These are phyloP conservation scores for Xyrichtys novacula DNA, from an alignment of 2,797 vertebrate genomes.

Conservation along the genomic window DNA sequence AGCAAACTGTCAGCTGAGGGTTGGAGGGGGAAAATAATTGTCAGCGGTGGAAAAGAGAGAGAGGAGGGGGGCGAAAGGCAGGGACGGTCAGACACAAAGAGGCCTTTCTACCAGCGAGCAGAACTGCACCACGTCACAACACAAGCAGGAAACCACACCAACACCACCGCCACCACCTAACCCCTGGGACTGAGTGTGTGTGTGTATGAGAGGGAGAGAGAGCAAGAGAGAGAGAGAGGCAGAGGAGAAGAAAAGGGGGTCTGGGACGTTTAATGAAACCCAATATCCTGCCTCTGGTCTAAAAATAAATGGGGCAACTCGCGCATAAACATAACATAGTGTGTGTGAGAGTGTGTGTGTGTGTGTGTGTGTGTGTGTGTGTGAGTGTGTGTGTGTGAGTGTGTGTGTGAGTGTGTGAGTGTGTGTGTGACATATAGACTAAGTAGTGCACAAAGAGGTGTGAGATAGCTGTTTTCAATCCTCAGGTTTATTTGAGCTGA, in stretches of 20 bases:
- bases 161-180: constrained; percentile 55
- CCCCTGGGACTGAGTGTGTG: constrained; percentile 48
- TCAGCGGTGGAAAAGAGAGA: constrained; percentile 67
- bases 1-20: constrained; percentile 64
- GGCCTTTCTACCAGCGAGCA: constrained; percentile 69
- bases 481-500: constrained; percentile 61
- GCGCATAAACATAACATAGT: constrained; percentile 65
- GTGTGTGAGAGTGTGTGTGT: constrained; percentile 15
- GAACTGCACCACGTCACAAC: constrained; percentile 79
- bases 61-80: constrained; percentile 47
- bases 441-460: constrained; percentile 22
- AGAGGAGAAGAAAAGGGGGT: constrained; percentile 43
- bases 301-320: constrained; percentile 82
- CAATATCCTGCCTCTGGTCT: constrained; percentile 76
- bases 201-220: background rate
- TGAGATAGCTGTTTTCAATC: constrained; percentile 38
- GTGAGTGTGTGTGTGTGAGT: background rate
- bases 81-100: constrained; percentile 73
- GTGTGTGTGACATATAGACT: constrained; percentile 29
- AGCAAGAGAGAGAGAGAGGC: constrained; percentile 17
- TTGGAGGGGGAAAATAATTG: constrained; percentile 73
- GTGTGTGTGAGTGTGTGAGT: background rate
- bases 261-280: constrained; percentile 78
- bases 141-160: constrained; percentile 81
- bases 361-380: constrained; percentile 18